Percentiles rank a stretch among this genome's conserved stretches.
phyloP scores from a whole-genome alignment of 2,113 vertebrate genomes.

The Centropus unirufus region DNA sequence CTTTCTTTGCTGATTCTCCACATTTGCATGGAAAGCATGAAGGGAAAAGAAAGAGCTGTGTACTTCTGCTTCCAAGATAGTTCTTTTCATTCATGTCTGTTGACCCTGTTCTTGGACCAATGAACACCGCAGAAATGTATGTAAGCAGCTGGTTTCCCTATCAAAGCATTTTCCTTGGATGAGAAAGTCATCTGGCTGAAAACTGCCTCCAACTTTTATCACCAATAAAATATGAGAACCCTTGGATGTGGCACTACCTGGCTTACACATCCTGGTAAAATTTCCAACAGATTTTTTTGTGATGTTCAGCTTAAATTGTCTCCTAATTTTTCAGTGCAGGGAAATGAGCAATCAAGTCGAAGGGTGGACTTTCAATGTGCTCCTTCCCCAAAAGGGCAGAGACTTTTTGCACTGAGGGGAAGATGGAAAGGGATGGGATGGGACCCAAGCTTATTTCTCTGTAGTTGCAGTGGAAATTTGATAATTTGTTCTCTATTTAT shows the following conservation, averaged over 20 bases:
- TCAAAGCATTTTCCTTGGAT: slow-evolving; percentile 67
- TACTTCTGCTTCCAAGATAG: slow-evolving; percentile 31
- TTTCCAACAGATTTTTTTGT: slow-evolving; percentile 2
- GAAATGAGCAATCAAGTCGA: background rate
- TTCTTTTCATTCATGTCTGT: slow-evolving; percentile 31
- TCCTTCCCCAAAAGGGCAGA: background rate
- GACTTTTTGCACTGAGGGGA: background rate
- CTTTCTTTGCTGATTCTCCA: background rate
- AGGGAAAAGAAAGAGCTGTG: background rate
- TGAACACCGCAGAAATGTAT: slow-evolving; percentile 13
- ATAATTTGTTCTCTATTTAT: background rate
- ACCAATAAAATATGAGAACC: slow-evolving; percentile 28
- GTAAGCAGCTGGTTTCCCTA: slow-evolving; percentile 63
- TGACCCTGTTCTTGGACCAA: background rate
- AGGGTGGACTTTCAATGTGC: background rate
- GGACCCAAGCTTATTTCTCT: background rate
- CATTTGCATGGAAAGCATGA: background rate
- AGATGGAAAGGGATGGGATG: too few species aligned
- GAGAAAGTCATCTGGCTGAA: slow-evolving; percentile 55
- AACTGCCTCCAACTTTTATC: slow-evolving; percentile 53
- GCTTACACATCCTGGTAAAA: background rate
- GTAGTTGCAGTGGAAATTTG: background rate
- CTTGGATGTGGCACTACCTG: slow-evolving; percentile 44
- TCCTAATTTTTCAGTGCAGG: background rate
- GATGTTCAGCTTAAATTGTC: background rate